These are phyloP conservation scores for Petrolisthes manimaculis DNA, from an alignment of 2,888 invertebrate species.

Conservation along the genomic window DNA sequence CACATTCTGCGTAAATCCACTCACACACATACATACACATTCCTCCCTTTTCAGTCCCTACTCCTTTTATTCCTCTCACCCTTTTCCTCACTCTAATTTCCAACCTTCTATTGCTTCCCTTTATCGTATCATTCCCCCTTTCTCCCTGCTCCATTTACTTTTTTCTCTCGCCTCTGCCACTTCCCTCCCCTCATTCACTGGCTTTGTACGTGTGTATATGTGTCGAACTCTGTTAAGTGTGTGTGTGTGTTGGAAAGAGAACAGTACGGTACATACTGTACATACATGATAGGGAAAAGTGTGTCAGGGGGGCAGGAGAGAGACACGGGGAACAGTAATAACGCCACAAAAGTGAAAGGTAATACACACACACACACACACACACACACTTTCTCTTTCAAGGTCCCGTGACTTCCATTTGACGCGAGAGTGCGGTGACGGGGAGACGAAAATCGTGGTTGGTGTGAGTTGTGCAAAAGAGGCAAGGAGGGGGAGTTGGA, in stretches of 20 bases:
- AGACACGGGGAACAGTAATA: background rate
- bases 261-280: too few relatives aligned
- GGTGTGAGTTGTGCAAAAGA: too few relatives aligned
- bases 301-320: constrained; percentile 10
- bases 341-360: constrained; percentile 24
- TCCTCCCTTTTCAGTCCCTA: background rate
- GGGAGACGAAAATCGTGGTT: background rate
- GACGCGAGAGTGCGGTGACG: background rate
- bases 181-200: too few relatives aligned
- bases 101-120: background rate
- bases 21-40: background rate
- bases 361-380: background rate
- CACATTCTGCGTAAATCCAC: background rate
- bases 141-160: background rate
- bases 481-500: too few relatives aligned
- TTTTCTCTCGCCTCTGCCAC: too few relatives aligned
- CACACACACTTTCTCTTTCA: constrained; percentile 35
- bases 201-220: too few relatives aligned
- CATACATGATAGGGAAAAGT: background rate
- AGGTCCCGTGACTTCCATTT: constrained; percentile 22
- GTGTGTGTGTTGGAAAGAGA: background rate
- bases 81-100: constrained; percentile 4
- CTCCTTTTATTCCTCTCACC: constrained; percentile 11
- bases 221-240: background rate
- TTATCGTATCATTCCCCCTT: background rate